phyloP scores from a whole-genome alignment of 2,797 vertebrate species.

The Manis pentadactyla region DNA sequence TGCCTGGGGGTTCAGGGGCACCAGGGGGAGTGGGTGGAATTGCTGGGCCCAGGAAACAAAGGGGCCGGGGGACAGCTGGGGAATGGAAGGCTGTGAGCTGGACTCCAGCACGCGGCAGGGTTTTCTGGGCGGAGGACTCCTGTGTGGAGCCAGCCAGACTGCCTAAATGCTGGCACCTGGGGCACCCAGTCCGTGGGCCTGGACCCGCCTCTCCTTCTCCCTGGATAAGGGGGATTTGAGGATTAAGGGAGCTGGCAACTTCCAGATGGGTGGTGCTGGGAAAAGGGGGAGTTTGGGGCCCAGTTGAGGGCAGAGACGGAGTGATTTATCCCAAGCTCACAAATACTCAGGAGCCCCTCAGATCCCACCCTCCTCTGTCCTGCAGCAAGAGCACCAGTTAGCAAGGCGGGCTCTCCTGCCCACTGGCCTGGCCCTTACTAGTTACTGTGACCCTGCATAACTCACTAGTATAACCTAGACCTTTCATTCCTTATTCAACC shows the following conservation, averaged over 20 bases:
- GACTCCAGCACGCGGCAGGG: neutral
- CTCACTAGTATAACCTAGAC: neutral
- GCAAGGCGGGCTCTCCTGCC: neutral
- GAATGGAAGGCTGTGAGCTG: neutral
- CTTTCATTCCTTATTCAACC: neutral
- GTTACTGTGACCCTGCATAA: neutral
- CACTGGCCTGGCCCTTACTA: neutral
- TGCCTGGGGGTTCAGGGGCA: neutral
- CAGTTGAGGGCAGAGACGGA: neutral
- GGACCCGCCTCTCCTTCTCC: neutral
- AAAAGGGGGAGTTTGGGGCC: neutral
- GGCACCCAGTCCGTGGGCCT: neutral
- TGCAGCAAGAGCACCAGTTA: fast-evolving
- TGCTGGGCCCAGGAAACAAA: constrained; percentile 30
- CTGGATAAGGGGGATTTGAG: neutral
- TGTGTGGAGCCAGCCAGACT: neutral
- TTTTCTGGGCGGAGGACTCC: neutral
- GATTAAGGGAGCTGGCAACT: neutral
- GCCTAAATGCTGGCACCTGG: neutral
- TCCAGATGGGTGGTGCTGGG: neutral
- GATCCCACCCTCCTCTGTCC: fast-evolving
- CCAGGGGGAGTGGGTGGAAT: neutral
- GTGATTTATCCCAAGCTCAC: neutral
- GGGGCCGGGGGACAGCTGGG: neutral
- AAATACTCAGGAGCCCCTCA: neutral